phyloP scores from a whole-genome alignment of 2,113 vertebrate species.

The Eidolon helvum region DNA sequence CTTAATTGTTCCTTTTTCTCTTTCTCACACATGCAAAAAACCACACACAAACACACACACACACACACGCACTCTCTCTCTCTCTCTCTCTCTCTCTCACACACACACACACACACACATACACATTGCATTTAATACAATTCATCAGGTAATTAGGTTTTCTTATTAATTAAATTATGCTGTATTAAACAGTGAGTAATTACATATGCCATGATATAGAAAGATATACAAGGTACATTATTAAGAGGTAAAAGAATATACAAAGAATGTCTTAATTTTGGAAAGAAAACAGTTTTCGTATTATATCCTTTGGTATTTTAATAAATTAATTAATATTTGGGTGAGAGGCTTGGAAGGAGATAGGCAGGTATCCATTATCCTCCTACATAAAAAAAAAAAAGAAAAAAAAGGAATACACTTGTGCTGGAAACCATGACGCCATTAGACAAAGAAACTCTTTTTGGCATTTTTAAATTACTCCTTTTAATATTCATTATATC shows the following conservation, averaged over 20 bases:
- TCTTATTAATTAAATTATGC: not conserved
- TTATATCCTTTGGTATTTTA: not conserved
- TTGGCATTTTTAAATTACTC: not conserved
- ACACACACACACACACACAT: not conserved
- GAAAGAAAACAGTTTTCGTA: not conserved
- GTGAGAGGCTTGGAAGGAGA: not conserved
- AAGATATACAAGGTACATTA: not conserved
- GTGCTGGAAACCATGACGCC: not conserved
- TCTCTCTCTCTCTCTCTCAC: too few relatives aligned
- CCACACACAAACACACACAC: not conserved
- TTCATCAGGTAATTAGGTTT: not conserved
- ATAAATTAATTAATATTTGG: not conserved
- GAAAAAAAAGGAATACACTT: not conserved
- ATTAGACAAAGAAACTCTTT: not conserved
- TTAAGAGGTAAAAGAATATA: not conserved
- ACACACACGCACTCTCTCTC: not conserved
- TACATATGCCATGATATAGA: not conserved
- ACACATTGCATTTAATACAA: not conserved
- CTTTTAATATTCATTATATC: not conserved
- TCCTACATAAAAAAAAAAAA: not conserved
- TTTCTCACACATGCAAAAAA: not conserved
- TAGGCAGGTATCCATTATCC: not conserved
- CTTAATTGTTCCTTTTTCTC: not conserved
- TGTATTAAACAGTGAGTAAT: not conserved
- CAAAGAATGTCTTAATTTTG: not conserved